These are phyloP conservation scores for Oscheius sp. DNA, from an alignment of 1,140 invertebrate species.

Conservation along the genomic window DNA sequence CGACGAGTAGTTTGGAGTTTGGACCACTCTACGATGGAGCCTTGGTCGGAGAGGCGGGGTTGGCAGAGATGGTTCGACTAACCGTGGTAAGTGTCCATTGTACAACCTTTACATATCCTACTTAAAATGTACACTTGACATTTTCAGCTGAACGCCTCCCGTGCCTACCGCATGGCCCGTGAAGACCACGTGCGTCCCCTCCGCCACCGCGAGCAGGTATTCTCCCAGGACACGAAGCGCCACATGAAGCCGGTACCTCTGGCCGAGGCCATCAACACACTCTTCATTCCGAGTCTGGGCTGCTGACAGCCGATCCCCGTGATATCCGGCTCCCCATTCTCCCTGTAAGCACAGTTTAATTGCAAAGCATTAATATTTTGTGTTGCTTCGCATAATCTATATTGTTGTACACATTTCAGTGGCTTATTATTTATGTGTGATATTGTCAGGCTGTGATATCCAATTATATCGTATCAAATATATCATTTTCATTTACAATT, in stretches of 20 bases:
- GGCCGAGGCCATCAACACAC: conserved; percentile 42
- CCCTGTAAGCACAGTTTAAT: neutral
- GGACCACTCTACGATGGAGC: conserved; percentile 93
- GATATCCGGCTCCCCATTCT: too few species aligned
- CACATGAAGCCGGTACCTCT: conserved; percentile 43
- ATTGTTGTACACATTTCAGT: neutral
- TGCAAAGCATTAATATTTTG: neutral
- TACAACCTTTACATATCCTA: neutral
- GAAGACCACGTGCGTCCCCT: conserved; percentile 49
- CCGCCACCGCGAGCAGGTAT: conserved; percentile 54
- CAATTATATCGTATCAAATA: neutral
- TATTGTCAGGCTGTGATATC: neutral
- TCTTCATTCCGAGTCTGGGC: conserved; percentile 34
- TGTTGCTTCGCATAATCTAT: neutral
- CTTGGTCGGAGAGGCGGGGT: conserved; percentile 76
- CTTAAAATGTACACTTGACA: neutral
- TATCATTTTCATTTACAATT: conserved; percentile 3
- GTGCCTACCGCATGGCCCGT: conserved; percentile 50
- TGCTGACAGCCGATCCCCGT: neutral
- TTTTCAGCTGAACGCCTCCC: conserved; percentile 51
- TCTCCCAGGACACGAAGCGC: conserved; percentile 43
- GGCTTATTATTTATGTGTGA: neutral
- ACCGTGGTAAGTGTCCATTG: conserved; percentile 19
- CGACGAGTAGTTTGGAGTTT: conserved; percentile 75
- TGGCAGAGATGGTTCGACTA: conserved; percentile 76